Base-by-base conservation (phyloP, 1,140 invertebrate genomes). In the Cepaea nemoralis region DNA sequence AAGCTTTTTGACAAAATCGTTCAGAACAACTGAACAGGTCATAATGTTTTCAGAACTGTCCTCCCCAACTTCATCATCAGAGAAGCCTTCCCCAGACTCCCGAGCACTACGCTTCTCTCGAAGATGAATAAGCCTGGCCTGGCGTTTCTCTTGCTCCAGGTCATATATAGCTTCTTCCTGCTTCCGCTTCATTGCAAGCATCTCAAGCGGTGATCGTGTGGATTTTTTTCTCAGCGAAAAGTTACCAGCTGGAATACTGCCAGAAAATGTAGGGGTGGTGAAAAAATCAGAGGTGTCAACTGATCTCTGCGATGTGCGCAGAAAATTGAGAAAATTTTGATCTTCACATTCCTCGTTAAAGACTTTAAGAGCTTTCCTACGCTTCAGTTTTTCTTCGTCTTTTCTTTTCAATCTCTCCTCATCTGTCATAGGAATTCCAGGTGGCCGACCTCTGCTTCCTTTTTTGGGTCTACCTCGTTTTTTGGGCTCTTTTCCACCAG, bases 1-100 rank as follows among this genome's bases (percentile, higher is more conserved):
- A 39, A 87, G 78, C 66, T 87, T 77, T 50, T 88, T 89, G 16
- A 89, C 86, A 85, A 89, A 89, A 74, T 89, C 88, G 45, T 81
- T 86, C 2, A 89, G 80, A 55, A 87, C 84, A 50, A 89, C 86
- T 10, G 83, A 83, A 80, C 88, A 89, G 12, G 83, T 80, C 76
- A 83, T 88, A 48, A 63, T 48, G 33, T 40, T 39, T 77, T 22
- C 40, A 37, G 16, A 16, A 48, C 8, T 35, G 6, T 22, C 39
- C 35, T n/a, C 67, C 27, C 35, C 39, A 78, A 8, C 24, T 42
- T 69, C 33, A 10, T 42, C 45, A 19, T 77, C 73, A n/a, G 24
- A n/a, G 22, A 74, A 77, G 24, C 24, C 59, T 27, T 35, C 63
- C 63, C 16, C 14, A 27, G 48, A 66, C 37, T 33, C 40, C 37